A percentile compares a stretch with the other conserved stretches of the same genome.
Conservation (phyloP, 2,888 invertebrate genomes). For the Pristionchus exspectatus region DNA sequence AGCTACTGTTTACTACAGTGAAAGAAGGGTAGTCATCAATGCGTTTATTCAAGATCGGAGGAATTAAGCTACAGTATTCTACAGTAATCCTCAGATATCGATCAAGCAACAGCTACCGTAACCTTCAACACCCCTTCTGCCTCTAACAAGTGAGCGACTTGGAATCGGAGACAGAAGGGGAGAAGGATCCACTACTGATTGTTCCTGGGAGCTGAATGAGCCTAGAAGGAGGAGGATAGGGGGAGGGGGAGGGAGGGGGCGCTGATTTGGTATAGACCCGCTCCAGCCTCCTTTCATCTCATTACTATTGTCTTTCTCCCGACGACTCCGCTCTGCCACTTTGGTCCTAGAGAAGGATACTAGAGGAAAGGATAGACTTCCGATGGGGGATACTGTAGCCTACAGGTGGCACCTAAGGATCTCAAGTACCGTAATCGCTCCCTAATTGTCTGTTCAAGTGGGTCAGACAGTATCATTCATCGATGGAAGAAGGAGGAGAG, state of each 20-base stretch:
- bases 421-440: not conserved
- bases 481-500: not conserved
- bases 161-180: not conserved
- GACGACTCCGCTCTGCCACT: not conserved
- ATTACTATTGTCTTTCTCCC: slow-evolving; percentile 51
- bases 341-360: not conserved
- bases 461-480: not conserved
- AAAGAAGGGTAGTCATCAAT: no score
- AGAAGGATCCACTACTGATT: slow-evolving; percentile 7
- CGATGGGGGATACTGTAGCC: slow-evolving; percentile 4
- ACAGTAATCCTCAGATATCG: not conserved
- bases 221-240: not conserved
- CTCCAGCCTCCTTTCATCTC: slow-evolving; percentile 36
- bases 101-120: not conserved
- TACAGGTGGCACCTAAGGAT: slow-evolving; percentile 3
- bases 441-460: slow-evolving; percentile 17
- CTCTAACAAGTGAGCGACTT: not conserved
- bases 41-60: no score
- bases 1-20: no score
- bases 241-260: not conserved
- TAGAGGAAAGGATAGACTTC: not conserved
- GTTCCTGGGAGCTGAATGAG: not conserved
- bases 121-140: not conserved
- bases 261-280: slow-evolving; percentile 17
- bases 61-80: not conserved